A percentile compares a stretch with the other conserved stretches of the same genome.
These are phyloP conservation scores for Epinotia bilunana DNA, from an alignment of 2,888 invertebrate species.

Conservation along the genomic window DNA sequence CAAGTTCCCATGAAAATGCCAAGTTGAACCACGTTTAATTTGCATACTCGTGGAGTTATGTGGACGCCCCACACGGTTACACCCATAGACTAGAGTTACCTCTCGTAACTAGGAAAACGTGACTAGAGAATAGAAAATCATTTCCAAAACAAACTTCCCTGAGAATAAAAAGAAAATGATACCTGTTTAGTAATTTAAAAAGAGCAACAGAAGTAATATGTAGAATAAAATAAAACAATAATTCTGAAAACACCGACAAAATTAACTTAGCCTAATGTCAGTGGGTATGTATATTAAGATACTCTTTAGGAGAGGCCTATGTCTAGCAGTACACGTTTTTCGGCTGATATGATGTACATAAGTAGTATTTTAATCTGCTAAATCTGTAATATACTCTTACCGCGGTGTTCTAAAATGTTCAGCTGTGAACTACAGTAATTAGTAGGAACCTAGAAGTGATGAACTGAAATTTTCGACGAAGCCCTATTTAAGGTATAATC, in stretches of 20 bases:
- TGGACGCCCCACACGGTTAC: slow-evolving; percentile 12
- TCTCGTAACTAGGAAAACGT: neutral
- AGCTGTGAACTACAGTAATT: no score
- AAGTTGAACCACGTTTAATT: slow-evolving; percentile 84
- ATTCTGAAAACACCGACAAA: no score
- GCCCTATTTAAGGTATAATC: slow-evolving; percentile 1
- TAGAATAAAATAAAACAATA: neutral
- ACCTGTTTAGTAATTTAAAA: neutral
- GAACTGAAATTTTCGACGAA: neutral
- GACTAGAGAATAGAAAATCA: neutral
- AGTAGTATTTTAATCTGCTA: no score
- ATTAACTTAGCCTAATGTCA: no score
- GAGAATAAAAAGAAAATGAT: neutral
- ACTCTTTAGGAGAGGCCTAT: no score
- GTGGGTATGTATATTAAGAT: no score
- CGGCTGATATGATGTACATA: no score
- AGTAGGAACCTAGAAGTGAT: neutral
- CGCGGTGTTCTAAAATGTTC: no score
- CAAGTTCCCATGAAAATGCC: slow-evolving; percentile 81
- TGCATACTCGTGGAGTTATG: slow-evolving; percentile 58
- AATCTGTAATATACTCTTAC: no score
- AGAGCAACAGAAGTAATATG: neutral
- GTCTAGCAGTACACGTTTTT: no score
- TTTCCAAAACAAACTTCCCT: neutral
- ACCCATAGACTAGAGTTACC: neutral